These are phyloP conservation scores for Rattus rattus DNA, from an alignment of 2,113 vertebrate species.

Conservation along the genomic window DNA sequence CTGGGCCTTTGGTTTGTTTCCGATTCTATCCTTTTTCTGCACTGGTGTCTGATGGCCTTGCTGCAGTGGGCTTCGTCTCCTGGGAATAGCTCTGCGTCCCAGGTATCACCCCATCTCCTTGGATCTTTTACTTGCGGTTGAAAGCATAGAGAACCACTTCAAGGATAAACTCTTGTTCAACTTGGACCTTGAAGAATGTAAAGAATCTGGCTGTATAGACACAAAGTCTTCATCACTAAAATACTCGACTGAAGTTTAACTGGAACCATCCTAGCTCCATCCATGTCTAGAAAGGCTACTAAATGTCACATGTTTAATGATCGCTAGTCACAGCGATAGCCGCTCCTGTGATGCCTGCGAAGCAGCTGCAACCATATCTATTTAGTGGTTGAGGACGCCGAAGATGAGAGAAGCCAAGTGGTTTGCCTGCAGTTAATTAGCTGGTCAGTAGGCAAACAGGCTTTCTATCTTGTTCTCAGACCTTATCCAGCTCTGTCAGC, in stretches of 20 bases:
- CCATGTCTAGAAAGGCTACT: neutral
- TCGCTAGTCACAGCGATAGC: neutral
- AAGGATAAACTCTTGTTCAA: neutral
- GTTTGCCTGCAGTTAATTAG: neutral
- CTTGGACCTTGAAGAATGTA: neutral
- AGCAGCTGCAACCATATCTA: neutral
- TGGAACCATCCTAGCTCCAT: neutral
- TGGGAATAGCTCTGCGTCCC: neutral
- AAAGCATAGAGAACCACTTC: neutral
- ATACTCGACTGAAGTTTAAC: neutral
- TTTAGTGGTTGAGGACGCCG: neutral
- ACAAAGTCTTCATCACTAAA: neutral
- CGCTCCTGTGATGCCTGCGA: neutral
- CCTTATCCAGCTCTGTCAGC: neutral
- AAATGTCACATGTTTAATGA: neutral
- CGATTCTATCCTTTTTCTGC: neutral
- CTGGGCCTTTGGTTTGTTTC: neutral
- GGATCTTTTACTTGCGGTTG: neutral
- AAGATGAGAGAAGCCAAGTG: neutral
- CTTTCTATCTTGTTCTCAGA: neutral
- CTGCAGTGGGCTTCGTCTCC: neutral
- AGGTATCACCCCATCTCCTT: neutral
- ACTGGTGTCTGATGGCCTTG: neutral
- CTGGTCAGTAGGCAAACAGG: neutral
- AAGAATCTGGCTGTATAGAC: neutral